A percentile compares a stretch with the other conserved stretches of the same genome.
Evolutionary conservation across 2,113 vertebrate genomes (phyloP).

Genomic region (Nesogale talazaci): DNA sequence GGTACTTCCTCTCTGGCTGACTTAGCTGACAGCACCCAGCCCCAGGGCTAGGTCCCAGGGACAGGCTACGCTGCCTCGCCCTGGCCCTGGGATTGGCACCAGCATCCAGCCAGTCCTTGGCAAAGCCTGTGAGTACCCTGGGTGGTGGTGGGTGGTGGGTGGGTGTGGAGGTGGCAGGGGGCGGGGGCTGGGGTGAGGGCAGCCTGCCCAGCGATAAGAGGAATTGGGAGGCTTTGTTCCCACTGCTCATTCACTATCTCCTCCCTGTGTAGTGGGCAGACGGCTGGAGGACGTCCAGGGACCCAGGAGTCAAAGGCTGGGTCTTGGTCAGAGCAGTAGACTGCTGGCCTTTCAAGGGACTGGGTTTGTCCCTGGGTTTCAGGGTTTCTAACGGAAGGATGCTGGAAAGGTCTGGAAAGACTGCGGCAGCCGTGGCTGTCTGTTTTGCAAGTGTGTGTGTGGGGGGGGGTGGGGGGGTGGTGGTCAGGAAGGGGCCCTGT

Average conservation of each 20-base stretch:
- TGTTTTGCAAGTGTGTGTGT: conserved; percentile 72
- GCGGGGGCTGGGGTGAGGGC: not conserved
- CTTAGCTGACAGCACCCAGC: conserved; percentile 46
- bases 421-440: not conserved
- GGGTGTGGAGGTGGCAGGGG: too few relatives aligned
- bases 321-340: not conserved
- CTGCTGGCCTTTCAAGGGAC: not conserved
- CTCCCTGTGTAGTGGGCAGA: not conserved
- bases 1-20: conserved; percentile 74
- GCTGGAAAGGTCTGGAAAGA: conserved; percentile 16
- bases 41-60: not conserved
- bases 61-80: not conserved
- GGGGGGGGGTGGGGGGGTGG: too few relatives aligned
- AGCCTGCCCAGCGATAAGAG: not conserved
- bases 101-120: not conserved
- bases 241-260: not conserved
- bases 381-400: not conserved
- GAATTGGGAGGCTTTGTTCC: not conserved
- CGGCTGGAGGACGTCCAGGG: not conserved
- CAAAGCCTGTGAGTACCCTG: conserved; percentile 57
- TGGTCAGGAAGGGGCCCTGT: conserved; percentile 60
- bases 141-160: not conserved
- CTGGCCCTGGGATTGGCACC: not conserved
- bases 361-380: not conserved
- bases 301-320: not conserved